These are phyloP conservation scores for Bos javanicus DNA, from an alignment of 2,113 vertebrate species.

Conservation along the genomic window DNA sequence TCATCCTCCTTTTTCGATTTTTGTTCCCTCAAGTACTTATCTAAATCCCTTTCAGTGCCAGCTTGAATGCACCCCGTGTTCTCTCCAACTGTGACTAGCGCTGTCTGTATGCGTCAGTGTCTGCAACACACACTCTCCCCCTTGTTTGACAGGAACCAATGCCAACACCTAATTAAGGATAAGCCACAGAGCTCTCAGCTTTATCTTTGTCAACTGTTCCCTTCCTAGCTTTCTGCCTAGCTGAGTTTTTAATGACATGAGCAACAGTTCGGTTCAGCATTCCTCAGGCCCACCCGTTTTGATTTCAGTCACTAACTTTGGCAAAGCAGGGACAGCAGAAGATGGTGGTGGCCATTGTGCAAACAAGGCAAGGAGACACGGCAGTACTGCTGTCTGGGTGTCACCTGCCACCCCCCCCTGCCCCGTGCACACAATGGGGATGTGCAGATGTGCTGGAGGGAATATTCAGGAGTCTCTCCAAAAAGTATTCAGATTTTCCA, in stretches of 20 bases:
- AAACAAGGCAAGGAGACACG: neutral
- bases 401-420: neutral
- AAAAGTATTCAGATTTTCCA: neutral
- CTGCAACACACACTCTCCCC: constrained; percentile 70
- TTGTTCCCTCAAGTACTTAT: constrained; percentile 86
- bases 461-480: neutral
- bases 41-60: constrained; percentile 87
- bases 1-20: constrained; percentile 82
- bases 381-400: neutral
- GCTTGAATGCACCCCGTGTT: constrained; percentile 83
- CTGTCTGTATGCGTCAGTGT: constrained; percentile 78
- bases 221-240: constrained; percentile 83
- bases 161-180: constrained; percentile 87
- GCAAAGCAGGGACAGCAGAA: neutral
- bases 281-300: constrained; percentile 45
- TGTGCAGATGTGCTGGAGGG: neutral
- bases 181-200: constrained; percentile 78
- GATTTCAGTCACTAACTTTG: constrained; percentile 11
- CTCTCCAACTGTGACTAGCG: constrained; percentile 77
- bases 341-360: constrained; percentile 1
- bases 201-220: constrained; percentile 79
- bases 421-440: rapidly evolving
- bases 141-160: constrained; percentile 83
- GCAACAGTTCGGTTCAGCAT: constrained; percentile 73
- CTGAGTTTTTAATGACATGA: constrained; percentile 83